These are phyloP conservation scores for Dromococcyx pavoninus DNA, from an alignment of 2,797 vertebrate genomes.

Conservation along the genomic window DNA sequence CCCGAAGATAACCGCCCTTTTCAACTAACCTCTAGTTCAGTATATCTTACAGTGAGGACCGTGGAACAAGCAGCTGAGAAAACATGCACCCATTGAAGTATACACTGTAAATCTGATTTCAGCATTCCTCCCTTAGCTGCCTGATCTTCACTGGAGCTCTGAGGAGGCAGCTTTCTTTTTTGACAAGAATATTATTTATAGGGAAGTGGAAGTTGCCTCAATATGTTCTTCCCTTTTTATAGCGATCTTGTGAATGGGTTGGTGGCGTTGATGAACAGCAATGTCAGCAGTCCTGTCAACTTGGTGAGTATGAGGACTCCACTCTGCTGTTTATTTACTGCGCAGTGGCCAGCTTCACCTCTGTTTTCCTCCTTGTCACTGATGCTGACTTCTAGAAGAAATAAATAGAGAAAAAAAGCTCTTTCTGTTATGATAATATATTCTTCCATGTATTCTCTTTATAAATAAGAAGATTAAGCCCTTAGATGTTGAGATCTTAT, in stretches of 20 bases:
- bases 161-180: neutral
- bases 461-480: neutral
- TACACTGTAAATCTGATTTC: neutral
- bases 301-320: conserved; percentile 82
- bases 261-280: conserved; percentile 97
- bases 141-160: neutral
- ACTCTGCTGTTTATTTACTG: neutral
- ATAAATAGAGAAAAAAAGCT: neutral
- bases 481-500: neutral
- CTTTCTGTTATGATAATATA: neutral
- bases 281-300: conserved; percentile 97
- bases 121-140: neutral
- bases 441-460: neutral
- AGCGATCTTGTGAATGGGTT: conserved; percentile 97
- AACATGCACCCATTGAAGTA: neutral
- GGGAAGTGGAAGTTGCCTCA: neutral
- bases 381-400: neutral
- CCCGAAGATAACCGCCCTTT: neutral
- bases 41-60: neutral
- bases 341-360: neutral
- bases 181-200: neutral
- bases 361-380: neutral
- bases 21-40: neutral
- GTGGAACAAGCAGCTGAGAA: neutral
- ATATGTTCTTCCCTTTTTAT: conserved; percentile 9